Percentiles rank a stretch among this genome's conserved stretches.
These are phyloP conservation scores for Dermolepida albohirtum DNA, from an alignment of 2,888 invertebrate genomes.

Conservation along the genomic window DNA sequence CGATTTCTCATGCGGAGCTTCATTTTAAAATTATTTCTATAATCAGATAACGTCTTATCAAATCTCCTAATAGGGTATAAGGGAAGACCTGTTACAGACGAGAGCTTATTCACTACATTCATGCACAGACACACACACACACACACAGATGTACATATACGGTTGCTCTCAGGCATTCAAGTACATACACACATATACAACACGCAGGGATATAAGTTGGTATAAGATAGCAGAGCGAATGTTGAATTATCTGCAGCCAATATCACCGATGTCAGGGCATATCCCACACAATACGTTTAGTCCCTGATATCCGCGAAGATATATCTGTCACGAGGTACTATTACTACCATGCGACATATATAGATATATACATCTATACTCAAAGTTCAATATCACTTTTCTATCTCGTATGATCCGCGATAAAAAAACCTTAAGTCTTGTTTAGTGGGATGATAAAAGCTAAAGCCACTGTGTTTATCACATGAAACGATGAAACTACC, in stretches of 20 bases:
- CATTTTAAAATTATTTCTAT: conserved; percentile 37
- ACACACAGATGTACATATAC: neutral
- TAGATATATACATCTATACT: neutral
- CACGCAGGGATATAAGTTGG: conserved; percentile 10
- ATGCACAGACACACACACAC: neutral
- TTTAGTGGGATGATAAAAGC: conserved; percentile 14
- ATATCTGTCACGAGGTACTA: conserved; percentile 38
- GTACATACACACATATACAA: neutral
- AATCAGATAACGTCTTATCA: conserved; percentile 43
- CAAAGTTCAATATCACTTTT: conserved; percentile 22
- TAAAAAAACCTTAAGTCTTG: conserved; percentile 21
- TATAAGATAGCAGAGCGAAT: conserved; percentile 46
- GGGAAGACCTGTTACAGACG: neutral
- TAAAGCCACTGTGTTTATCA: conserved; percentile 5
- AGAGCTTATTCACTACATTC: neutral
- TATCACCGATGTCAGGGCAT: conserved; percentile 47
- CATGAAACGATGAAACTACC: neutral
- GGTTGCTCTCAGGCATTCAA: too few relatives aligned
- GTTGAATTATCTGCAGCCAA: conserved; percentile 49
- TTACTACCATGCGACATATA: conserved; percentile 1
- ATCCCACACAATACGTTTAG: conserved; percentile 47
- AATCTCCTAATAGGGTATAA: conserved; percentile 47
- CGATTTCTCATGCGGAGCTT: conserved; percentile 1
- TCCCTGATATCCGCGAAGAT: conserved; percentile 43
- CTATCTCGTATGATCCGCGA: conserved; percentile 8